Percentiles rank a stretch among this genome's conserved stretches.
These are phyloP conservation scores for Liodrosophila aerea DNA, from an alignment of 2,888 invertebrate species.

Conservation along the genomic window DNA sequence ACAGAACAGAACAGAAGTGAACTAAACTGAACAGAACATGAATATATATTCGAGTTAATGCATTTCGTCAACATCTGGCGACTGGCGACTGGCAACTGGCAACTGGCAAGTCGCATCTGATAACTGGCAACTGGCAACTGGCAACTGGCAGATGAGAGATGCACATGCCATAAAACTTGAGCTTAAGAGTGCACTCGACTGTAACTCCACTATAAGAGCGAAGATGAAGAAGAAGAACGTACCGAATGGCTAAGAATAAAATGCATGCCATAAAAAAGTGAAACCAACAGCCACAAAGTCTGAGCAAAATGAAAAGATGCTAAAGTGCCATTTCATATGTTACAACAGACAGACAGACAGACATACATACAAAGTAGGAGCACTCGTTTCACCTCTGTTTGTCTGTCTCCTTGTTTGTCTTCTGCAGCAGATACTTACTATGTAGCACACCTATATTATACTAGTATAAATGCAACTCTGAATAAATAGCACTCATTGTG, in stretches of 20 bases:
- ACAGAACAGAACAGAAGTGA: slow-evolving; percentile 23
- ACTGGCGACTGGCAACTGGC: slow-evolving; percentile 12
- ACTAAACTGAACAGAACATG: slow-evolving; percentile 21
- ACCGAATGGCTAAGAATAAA: background rate
- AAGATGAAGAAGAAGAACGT: too few relatives aligned
- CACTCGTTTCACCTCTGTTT: too few relatives aligned
- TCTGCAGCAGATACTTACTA: too few relatives aligned
- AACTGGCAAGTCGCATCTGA: background rate
- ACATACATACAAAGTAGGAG: too few relatives aligned
- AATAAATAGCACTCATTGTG: too few relatives aligned
- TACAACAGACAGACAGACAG: too few relatives aligned
- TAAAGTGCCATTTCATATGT: slow-evolving; percentile 10
- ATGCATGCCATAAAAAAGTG: slow-evolving; percentile 11
- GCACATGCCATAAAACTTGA: slow-evolving; percentile 18
- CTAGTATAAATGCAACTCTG: too few relatives aligned
- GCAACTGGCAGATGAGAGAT: slow-evolving; percentile 8
- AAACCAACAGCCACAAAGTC: slow-evolving; percentile 9
- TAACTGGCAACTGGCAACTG: background rate
- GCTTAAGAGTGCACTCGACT: slow-evolving; percentile 1
- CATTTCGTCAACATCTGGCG: slow-evolving; percentile 48
- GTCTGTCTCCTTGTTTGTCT: too few relatives aligned
- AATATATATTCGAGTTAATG: slow-evolving; percentile 60
- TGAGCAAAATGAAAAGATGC: slow-evolving; percentile 1
- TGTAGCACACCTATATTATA: too few relatives aligned
- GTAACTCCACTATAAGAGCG: background rate